Evolutionary conservation across 2,797 vertebrate species (phyloP), one percentile per base, ranked within the genome.

Genomic region (Micromesistius poutassou): DNA sequence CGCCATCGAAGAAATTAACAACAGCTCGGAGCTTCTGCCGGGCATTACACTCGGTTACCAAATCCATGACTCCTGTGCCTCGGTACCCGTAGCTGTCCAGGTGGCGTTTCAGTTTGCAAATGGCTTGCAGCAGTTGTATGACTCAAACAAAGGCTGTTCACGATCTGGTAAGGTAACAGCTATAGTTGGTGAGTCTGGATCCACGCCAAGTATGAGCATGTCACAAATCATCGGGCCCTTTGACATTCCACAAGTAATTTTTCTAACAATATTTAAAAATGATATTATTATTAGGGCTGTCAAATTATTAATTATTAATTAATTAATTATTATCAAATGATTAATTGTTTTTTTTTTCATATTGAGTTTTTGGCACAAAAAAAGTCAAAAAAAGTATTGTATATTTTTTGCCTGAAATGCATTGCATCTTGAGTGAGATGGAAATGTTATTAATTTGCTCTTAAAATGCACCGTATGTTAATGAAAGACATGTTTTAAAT

Each of bases 141-240:
- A 79, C 46, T 68, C 78, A 0, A 38, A 70, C 0, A 22, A 77
- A 2, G 77, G 74, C 0, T 92, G 91, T 62, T 82, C 87, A 0
- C 40, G 76, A 0, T 83, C 85, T 4, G 85, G 82, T 4, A 50
- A 33, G 25, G 80, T 89, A 73, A 74, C 79, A 33, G 90, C 88
- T 50, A 22, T 91, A 0, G 79, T 93, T 1, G 93, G 89, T 2
- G 91, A 92, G 75, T 90, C 93, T 75, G 90, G 87, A 16, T 94
- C 93, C 36, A 90, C 91, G 0, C 88, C 87, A 0, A 90, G 92
- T 10, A 93, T 94, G 73, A 90, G 89, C 79, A 89, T 93, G 62
- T 90, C 89, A 2, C 89, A 85, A 36, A 25, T 93, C 75, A 74
- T 86, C 0, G 80, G 92, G 73, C 76, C 82, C 0, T 92, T 93